A percentile compares a stretch with the other conserved stretches of the same genome.
Evolutionary conservation across 2,888 invertebrate genomes (phyloP).

Genomic region (Tortrix viridana): DNA sequence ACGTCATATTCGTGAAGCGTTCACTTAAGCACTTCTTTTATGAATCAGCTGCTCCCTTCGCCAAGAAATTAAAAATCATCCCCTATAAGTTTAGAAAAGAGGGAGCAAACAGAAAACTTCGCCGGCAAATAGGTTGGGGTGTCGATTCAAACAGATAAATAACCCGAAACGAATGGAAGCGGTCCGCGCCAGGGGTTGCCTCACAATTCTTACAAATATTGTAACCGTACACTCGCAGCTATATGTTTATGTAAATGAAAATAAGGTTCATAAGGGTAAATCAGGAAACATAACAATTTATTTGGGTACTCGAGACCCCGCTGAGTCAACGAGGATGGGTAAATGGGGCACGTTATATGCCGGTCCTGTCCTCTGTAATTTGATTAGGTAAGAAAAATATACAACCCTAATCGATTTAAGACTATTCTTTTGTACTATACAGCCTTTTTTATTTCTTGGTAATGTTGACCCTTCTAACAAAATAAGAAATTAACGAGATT

Average conservation of each 20-base stretch:
- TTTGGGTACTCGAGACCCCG: slow-evolving; percentile 37
- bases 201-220: slow-evolving; percentile 32
- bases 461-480: neutral
- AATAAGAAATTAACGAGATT: neutral
- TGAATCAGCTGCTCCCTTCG: slow-evolving; percentile 18
- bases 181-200: slow-evolving; percentile 20
- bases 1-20: slow-evolving; percentile 2
- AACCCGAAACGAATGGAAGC: slow-evolving; percentile 34
- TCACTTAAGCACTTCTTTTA: slow-evolving; percentile 20
- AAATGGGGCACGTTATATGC: slow-evolving; percentile 38
- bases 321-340: slow-evolving; percentile 37
- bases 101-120: slow-evolving; percentile 29
- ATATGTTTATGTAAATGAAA: slow-evolving; percentile 35
- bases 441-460: neutral
- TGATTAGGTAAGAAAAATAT: slow-evolving; percentile 39
- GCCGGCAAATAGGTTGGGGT: slow-evolving; percentile 28
- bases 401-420: slow-evolving; percentile 36
- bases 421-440: slow-evolving; percentile 27
- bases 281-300: slow-evolving; percentile 38
- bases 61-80: slow-evolving; percentile 27
- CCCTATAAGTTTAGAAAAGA: slow-evolving; percentile 19
- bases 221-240: slow-evolving; percentile 15
- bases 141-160: slow-evolving; percentile 35
- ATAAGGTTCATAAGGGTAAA: slow-evolving; percentile 38
- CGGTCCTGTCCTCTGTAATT: slow-evolving; percentile 35